phyloP scores from a whole-genome alignment of 2,888 invertebrate genomes.

The Trissolcus japonicus region DNA sequence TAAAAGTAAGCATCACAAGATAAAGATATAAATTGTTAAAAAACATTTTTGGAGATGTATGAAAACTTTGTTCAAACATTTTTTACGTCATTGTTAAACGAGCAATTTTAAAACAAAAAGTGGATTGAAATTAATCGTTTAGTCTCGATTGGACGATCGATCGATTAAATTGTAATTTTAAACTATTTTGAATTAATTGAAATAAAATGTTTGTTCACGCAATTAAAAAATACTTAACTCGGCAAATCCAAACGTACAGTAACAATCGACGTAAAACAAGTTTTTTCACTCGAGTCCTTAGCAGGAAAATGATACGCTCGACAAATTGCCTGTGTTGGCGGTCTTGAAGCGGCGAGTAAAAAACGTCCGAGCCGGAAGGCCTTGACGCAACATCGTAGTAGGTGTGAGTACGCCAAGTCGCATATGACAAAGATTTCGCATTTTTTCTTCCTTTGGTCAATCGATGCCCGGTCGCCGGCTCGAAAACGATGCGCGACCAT shows the following conservation, averaged over 20 bases:
- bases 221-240: not conserved
- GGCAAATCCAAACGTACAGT: not conserved
- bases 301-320: constrained; percentile 28
- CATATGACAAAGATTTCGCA: constrained; percentile 34
- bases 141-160: no score
- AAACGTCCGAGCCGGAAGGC: constrained; percentile 29
- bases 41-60: no score
- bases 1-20: no score
- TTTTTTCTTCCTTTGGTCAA: constrained; percentile 27
- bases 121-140: no score
- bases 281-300: constrained; percentile 23
- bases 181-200: no score
- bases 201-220: not conserved
- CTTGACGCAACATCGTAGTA: constrained; percentile 40
- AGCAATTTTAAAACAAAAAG: no score
- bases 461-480: not conserved
- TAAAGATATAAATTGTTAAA: no score
- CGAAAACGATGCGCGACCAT: no score
- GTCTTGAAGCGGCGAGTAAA: constrained; percentile 15
- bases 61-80: no score
- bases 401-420: constrained; percentile 39
- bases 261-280: constrained; percentile 11
- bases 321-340: constrained; percentile 15
- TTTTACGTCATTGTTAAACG: no score
- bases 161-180: no score